These are phyloP conservation scores for Pipistrellus kuhlii DNA, from an alignment of 2,797 vertebrate genomes.

Conservation along the genomic window DNA sequence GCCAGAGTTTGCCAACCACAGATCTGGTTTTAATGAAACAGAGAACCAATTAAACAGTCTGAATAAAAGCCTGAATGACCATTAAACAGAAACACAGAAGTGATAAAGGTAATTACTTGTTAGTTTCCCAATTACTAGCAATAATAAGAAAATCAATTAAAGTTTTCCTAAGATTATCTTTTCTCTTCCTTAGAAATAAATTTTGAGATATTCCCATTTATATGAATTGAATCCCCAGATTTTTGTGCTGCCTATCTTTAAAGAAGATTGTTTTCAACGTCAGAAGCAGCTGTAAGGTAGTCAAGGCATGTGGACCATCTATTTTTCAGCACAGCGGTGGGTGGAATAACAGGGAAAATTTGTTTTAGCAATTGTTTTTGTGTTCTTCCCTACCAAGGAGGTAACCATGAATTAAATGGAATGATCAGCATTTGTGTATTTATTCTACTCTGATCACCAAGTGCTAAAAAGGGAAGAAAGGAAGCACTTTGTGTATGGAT, in stretches of 20 bases:
- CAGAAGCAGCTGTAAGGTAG: background rate
- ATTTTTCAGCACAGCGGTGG: background rate
- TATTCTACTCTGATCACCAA: background rate
- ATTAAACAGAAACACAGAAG: conserved; percentile 58
- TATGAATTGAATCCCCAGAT: background rate
- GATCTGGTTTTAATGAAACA: conserved; percentile 62
- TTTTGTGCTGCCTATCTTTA: conserved; percentile 5
- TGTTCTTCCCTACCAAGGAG: background rate
- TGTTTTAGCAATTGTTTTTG: conserved; percentile 25
- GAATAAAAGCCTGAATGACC: background rate
- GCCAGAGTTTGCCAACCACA: too few species aligned
- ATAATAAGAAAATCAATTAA: conserved; percentile 58
- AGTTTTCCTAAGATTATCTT: conserved; percentile 8
- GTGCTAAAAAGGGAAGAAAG: background rate
- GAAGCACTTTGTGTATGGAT: background rate
- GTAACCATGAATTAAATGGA: background rate
- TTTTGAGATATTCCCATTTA: background rate
- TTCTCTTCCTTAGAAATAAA: conserved; percentile 27
- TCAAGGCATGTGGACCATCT: background rate
- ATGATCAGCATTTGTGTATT: background rate
- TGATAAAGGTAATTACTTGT: conserved; percentile 62
- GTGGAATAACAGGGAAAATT: background rate
- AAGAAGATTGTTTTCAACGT: conserved; percentile 11
- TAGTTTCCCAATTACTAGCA: conserved; percentile 39
- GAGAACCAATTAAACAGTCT: conserved; percentile 54